Percentiles rank a stretch among this genome's conserved stretches.
Conservation (phyloP, 2,797 vertebrate genomes). For the Argyrosomus regius region DNA sequence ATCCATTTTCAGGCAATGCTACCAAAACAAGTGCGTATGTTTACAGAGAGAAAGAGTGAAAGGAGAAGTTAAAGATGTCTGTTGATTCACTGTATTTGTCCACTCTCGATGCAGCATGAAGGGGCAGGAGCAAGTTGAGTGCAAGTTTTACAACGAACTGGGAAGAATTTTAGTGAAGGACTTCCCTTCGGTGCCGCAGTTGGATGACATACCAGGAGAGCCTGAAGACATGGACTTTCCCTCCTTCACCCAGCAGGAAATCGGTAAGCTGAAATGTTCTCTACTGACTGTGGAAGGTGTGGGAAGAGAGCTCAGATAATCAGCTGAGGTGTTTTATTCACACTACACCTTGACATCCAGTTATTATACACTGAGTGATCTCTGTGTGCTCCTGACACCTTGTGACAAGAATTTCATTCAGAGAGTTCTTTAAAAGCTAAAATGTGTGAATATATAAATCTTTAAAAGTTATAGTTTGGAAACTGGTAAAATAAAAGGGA, state of each 20-base stretch:
- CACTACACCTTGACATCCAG: not conserved
- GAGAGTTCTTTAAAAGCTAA: not conserved
- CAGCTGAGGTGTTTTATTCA: not conserved
- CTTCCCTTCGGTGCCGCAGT: slow-evolving; percentile 44
- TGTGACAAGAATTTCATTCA: not conserved
- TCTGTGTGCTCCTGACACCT: not conserved
- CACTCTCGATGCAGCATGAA: slow-evolving; percentile 59
- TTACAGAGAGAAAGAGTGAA: not conserved
- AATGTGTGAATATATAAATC: not conserved
- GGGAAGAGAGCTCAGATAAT: not conserved
- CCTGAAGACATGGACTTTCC: slow-evolving; percentile 63
- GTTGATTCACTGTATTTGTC: not conserved
- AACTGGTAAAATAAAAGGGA: too few relatives aligned
- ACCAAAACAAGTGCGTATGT: slow-evolving; percentile 79
- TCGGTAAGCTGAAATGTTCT: slow-evolving; percentile 60
- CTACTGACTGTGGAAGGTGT: not conserved
- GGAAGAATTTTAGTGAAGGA: slow-evolving; percentile 78
- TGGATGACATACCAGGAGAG: slow-evolving; percentile 65
- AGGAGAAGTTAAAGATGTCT: not conserved
- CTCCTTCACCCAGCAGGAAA: slow-evolving; percentile 63
- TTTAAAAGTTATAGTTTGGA: too few relatives aligned
- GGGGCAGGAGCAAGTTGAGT: slow-evolving; percentile 72
- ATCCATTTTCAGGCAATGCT: slow-evolving; percentile 81
- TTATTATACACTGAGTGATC: not conserved
- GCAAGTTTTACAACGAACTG: slow-evolving; percentile 84